Conservation (phyloP, 2,888 invertebrate genomes). For the Lathronympha strigana region DNA sequence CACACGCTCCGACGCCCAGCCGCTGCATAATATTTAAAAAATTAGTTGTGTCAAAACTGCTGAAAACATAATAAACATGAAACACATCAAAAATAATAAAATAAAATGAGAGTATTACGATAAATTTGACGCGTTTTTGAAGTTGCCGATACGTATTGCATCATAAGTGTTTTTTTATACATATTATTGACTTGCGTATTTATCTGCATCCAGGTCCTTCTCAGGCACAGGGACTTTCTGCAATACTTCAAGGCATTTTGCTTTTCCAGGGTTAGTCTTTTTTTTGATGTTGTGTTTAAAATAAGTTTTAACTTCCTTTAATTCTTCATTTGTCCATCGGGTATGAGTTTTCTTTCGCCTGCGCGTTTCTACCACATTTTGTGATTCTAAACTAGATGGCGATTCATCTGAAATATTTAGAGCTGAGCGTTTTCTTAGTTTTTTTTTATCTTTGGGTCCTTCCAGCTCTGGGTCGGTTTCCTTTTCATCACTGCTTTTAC, state of each 20-base stretch:
- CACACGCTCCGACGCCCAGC: no score
- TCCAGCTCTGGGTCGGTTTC: background rate
- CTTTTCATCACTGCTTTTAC: background rate
- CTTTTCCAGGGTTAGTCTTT: slow-evolving; percentile 3
- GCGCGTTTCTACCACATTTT: background rate
- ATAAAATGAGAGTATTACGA: no score
- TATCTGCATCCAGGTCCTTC: slow-evolving; percentile 10
- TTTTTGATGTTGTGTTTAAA: slow-evolving; percentile 2
- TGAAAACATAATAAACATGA: no score
- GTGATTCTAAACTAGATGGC: slow-evolving; percentile 1
- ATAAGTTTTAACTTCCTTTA: slow-evolving; percentile 5
- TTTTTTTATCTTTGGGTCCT: background rate
- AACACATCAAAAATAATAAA: no score
- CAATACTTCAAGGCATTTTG: slow-evolving; percentile 10
- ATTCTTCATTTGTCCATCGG: slow-evolving; percentile 10
- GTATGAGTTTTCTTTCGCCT: slow-evolving; percentile 7
- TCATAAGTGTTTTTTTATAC: slow-evolving; percentile 1
- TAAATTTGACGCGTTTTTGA: no score
- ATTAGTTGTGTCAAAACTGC: no score
- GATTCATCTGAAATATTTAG: background rate
- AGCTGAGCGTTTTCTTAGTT: background rate
- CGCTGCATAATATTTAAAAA: no score
- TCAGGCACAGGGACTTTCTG: background rate
- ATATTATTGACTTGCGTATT: slow-evolving; percentile 12
- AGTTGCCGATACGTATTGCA: background rate